phyloP scores from a whole-genome alignment of 2,797 vertebrate genomes.

The Microctenopoma lineatum region DNA sequence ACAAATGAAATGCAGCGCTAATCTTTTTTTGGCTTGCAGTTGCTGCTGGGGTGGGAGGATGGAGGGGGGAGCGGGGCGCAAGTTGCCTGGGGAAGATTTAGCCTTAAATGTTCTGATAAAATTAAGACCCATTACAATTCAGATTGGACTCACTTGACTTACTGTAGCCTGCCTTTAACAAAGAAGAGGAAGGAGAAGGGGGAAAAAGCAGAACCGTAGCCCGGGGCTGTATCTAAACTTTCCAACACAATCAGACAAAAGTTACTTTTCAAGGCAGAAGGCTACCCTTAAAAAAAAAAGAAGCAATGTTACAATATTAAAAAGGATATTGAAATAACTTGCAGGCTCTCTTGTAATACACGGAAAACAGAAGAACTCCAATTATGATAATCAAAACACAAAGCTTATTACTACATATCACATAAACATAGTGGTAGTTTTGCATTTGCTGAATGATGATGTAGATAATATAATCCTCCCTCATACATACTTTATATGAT shows the following conservation, averaged over 20 bases:
- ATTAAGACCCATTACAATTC: slow-evolving; percentile 57
- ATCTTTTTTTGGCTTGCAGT: slow-evolving; percentile 61
- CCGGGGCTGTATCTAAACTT: slow-evolving; percentile 48
- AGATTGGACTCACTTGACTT: slow-evolving; percentile 58
- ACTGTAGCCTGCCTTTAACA: slow-evolving; percentile 13
- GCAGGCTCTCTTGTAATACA: not conserved
- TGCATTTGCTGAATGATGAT: not conserved
- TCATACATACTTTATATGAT: no score
- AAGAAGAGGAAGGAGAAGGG: not conserved
- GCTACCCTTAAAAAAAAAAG: slow-evolving; percentile 1
- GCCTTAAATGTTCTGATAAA: slow-evolving; percentile 54
- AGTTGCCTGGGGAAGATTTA: slow-evolving; percentile 40
- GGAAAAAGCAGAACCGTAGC: slow-evolving; percentile 13
- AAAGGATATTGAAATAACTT: slow-evolving; percentile 1
- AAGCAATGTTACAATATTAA: slow-evolving; percentile 3
- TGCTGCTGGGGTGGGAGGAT: slow-evolving; percentile 28
- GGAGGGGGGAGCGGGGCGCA: not conserved
- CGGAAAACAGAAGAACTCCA: not conserved
- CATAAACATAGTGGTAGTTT: not conserved
- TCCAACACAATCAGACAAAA: slow-evolving; percentile 41
- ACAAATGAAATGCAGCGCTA: slow-evolving; percentile 42
- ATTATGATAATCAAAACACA: not conserved
- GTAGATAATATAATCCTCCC: not conserved
- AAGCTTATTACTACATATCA: not conserved
- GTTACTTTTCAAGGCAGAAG: slow-evolving; percentile 19